Conservation (phyloP, 2,797 vertebrate species). For the Phalloptychus januarius region DNA sequence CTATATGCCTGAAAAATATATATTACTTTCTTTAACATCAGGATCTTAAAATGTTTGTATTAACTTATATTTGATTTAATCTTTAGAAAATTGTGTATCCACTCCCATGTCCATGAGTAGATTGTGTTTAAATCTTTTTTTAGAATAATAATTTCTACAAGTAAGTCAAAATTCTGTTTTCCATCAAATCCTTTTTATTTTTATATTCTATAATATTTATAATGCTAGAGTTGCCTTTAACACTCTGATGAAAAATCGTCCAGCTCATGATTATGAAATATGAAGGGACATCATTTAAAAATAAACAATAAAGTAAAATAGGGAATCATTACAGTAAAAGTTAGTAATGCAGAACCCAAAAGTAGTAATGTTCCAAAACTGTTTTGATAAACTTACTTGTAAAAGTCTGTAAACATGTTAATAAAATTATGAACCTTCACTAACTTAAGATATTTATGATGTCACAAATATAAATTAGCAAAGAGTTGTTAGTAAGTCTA, state of each 20-base stretch:
- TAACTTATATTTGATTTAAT: background rate
- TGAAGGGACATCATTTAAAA: background rate
- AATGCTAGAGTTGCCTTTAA: background rate
- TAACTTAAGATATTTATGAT: too few species aligned
- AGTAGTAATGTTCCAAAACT: background rate
- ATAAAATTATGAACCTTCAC: too few species aligned
- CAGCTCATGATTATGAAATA: background rate
- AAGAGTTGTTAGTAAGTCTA: too few species aligned
- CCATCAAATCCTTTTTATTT: background rate
- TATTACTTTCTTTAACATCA: background rate
- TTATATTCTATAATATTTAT: background rate
- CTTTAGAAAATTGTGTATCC: background rate
- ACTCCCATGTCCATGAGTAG: background rate
- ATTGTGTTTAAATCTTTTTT: background rate
- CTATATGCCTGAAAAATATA: too few species aligned
- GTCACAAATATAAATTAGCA: too few species aligned
- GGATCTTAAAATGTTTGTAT: background rate
- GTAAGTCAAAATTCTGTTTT: background rate
- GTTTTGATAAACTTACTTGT: too few species aligned
- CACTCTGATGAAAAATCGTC: background rate
- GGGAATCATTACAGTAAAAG: background rate
- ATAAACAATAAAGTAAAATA: background rate
- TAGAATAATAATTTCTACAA: background rate
- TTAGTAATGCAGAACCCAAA: background rate
- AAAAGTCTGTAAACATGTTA: too few species aligned